phyloP scores from a whole-genome alignment of 2,113 vertebrate genomes.

The Chloroceryle aenea region DNA sequence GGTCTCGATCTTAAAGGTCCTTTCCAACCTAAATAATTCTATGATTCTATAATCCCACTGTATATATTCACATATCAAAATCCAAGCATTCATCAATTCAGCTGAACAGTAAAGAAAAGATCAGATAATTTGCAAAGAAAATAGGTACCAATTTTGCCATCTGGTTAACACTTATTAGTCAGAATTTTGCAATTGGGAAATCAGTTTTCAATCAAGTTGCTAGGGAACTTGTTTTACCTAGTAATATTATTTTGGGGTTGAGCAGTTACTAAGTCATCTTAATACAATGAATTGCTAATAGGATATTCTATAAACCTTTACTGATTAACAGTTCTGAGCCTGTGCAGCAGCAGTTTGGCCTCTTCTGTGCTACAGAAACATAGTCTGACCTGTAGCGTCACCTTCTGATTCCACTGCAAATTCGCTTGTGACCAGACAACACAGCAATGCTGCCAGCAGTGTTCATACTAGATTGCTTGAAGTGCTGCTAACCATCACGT shows the following conservation, averaged over 20 bases:
- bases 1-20: neutral
- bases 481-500: neutral
- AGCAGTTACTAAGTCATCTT: neutral
- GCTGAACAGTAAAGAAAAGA: neutral
- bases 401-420: neutral
- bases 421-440: neutral
- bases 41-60: neutral
- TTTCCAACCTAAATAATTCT: neutral
- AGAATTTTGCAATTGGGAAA: neutral
- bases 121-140: neutral
- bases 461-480: neutral
- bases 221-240: neutral
- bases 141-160: neutral
- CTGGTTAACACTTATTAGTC: neutral
- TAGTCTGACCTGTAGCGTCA: neutral
- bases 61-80: neutral
- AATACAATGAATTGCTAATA: neutral
- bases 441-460: neutral
- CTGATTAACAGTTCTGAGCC: neutral
- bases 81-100: neutral
- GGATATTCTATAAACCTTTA: neutral
- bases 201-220: neutral
- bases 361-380: neutral
- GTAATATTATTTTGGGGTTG: neutral
- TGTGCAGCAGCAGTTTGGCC: neutral